These are phyloP conservation scores for Arizona elegans DNA, from an alignment of 2,113 vertebrate species.

Conservation along the genomic window DNA sequence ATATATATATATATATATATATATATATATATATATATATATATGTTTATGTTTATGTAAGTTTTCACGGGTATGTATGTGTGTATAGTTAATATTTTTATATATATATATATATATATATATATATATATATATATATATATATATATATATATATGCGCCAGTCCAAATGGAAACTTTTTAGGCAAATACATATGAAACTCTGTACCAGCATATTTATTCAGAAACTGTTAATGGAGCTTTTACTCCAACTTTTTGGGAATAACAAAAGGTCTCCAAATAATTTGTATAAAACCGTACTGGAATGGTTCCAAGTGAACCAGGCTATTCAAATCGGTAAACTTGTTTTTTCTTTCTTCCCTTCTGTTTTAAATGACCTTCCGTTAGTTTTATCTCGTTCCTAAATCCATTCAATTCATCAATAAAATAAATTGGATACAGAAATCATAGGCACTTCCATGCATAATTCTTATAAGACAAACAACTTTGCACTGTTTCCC, in stretches of 20 bases:
- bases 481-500: not conserved
- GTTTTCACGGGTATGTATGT: too few relatives aligned
- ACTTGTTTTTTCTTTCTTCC: not conserved
- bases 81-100: too few relatives aligned
- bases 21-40: too few relatives aligned
- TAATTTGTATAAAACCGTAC: not conserved
- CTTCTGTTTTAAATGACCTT: not conserved
- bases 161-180: not conserved
- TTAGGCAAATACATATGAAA: not conserved
- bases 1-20: too few relatives aligned
- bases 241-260: not conserved
- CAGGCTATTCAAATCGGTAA: not conserved
- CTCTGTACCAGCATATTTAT: not conserved
- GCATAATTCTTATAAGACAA: not conserved
- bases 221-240: not conserved
- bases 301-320: not conserved
- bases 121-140: too few relatives aligned
- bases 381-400: not conserved
- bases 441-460: not conserved
- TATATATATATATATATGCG: too few relatives aligned
- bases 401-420: not conserved
- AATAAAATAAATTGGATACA: not conserved
- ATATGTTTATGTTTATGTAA: too few relatives aligned
- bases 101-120: too few relatives aligned
- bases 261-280: not conserved